These are phyloP conservation scores for Xestia sexstrigata DNA, from an alignment of 2,888 invertebrate genomes.

Conservation along the genomic window DNA sequence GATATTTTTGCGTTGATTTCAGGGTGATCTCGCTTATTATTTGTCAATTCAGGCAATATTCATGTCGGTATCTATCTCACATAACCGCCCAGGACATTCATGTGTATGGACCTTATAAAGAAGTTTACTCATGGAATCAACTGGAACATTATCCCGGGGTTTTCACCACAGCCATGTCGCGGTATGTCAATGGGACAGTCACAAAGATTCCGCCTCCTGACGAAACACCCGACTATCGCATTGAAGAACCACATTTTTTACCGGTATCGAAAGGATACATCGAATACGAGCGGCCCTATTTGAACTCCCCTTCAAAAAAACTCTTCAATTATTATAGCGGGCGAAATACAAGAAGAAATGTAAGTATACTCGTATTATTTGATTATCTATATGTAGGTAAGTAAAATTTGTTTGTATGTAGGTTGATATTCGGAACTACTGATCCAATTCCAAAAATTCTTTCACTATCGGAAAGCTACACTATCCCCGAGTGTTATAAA, in stretches of 20 bases:
- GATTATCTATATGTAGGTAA: not conserved
- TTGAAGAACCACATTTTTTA: constrained; percentile 29
- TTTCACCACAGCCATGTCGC: not conserved
- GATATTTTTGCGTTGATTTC: constrained; percentile 2
- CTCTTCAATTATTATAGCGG: accelerated
- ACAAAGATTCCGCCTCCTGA: accelerated
- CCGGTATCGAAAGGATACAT: accelerated
- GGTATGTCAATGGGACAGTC: constrained; percentile 18
- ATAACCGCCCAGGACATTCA: too few species aligned
- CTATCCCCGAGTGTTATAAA: too few species aligned
- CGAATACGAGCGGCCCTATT: constrained; percentile 39
- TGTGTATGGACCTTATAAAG: too few species aligned
- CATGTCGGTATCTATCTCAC: not conserved
- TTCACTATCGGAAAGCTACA: too few species aligned
- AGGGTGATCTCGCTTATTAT: constrained; percentile 13
- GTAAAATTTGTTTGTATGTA: too few species aligned
- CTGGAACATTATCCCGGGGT: constrained; percentile 21
- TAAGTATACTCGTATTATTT: constrained; percentile 1
- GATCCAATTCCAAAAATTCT: too few species aligned
- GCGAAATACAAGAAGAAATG: accelerated
- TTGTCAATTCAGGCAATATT: not conserved
- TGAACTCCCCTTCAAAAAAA: constrained; percentile 42
- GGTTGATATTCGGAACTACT: too few species aligned
- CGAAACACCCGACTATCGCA: constrained; percentile 40
- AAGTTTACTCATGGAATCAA: too few species aligned